Conservation (phyloP, 2,888 invertebrate species). For the Andrena bicolor region DNA sequence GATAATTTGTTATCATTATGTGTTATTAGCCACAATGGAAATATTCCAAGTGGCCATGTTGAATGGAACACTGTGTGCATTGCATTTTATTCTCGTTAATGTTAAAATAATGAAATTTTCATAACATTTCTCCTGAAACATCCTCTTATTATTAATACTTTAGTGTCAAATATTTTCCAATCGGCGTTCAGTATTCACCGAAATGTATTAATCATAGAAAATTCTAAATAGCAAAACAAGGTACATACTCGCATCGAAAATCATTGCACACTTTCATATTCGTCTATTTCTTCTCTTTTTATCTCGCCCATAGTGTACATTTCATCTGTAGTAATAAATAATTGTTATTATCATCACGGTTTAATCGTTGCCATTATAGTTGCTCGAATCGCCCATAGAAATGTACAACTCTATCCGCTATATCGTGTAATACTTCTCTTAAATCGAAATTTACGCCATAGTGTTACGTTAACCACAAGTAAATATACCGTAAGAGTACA, state of each 20-base stretch:
- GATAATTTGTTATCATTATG: no score
- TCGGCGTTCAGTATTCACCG: no score
- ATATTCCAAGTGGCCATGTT: no score
- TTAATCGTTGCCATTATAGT: conserved; percentile 64
- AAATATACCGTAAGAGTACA: conserved; percentile 47
- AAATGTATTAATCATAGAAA: no score
- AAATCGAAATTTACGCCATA: conserved; percentile 43
- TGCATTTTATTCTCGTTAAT: not conserved
- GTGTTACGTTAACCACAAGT: conserved; percentile 48
- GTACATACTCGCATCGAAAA: not conserved
- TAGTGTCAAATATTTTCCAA: no score
- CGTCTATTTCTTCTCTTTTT: conserved; percentile 31
- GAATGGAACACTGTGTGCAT: no score
- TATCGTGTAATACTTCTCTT: conserved; percentile 47
- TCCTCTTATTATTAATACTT: not conserved
- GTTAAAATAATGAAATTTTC: not conserved
- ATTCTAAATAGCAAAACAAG: not conserved
- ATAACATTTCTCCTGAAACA: not conserved
- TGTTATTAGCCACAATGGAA: no score
- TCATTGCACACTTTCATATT: conserved; percentile 34
- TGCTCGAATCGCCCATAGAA: conserved; percentile 45
- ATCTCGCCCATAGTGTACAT: conserved; percentile 27
- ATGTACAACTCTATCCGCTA: conserved; percentile 59
- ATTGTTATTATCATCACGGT: conserved; percentile 64
- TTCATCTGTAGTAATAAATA: conserved; percentile 42